These are phyloP conservation scores for Gambusia holbrooki DNA, from an alignment of 2,113 vertebrate genomes.

Conservation along the genomic window DNA sequence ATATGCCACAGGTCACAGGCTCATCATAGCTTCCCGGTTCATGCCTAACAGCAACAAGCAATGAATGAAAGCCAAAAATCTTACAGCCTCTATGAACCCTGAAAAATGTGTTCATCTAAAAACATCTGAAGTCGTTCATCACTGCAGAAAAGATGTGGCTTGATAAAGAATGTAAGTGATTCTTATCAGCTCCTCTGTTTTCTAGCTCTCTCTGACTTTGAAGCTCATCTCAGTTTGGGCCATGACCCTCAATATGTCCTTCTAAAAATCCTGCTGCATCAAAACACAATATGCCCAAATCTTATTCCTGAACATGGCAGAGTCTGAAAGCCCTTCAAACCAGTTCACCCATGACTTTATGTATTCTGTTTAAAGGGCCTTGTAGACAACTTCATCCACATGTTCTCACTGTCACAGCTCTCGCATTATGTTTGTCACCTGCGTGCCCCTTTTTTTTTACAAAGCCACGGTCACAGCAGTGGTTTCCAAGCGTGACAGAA, in stretches of 20 bases:
- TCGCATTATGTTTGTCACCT: slow-evolving; percentile 50
- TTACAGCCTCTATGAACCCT: slow-evolving; percentile 42
- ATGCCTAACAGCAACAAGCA: slow-evolving; percentile 59
- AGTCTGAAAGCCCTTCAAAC: slow-evolving; percentile 26
- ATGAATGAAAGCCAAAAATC: slow-evolving; percentile 55
- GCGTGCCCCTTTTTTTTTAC: slow-evolving; percentile 59
- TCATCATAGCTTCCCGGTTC: slow-evolving; percentile 47
- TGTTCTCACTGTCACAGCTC: slow-evolving; percentile 45
- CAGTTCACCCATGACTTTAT: slow-evolving; percentile 63
- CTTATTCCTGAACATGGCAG: slow-evolving; percentile 68
- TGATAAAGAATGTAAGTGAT: slow-evolving; percentile 60
- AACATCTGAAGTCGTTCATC: slow-evolving; percentile 48
- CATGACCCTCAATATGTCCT: slow-evolving; percentile 33
- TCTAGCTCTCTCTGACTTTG: slow-evolving; percentile 41
- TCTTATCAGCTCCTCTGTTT: slow-evolving; percentile 47
- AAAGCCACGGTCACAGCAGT: slow-evolving; percentile 55
- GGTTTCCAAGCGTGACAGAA: slow-evolving; percentile 58
- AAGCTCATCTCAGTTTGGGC: slow-evolving; percentile 45
- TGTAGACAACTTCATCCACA: slow-evolving; percentile 25
- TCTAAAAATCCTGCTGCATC: slow-evolving; percentile 24
- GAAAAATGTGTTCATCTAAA: slow-evolving; percentile 32
- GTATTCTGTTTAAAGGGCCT: slow-evolving; percentile 43
- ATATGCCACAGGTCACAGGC: slow-evolving; percentile 71
- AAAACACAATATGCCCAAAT: slow-evolving; percentile 56
- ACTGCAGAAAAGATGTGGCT: slow-evolving; percentile 14